Percentiles rank a stretch among this genome's conserved stretches.
phyloP scores from a whole-genome alignment of 1,140 invertebrate genomes.

The Drosophila obscura region DNA sequence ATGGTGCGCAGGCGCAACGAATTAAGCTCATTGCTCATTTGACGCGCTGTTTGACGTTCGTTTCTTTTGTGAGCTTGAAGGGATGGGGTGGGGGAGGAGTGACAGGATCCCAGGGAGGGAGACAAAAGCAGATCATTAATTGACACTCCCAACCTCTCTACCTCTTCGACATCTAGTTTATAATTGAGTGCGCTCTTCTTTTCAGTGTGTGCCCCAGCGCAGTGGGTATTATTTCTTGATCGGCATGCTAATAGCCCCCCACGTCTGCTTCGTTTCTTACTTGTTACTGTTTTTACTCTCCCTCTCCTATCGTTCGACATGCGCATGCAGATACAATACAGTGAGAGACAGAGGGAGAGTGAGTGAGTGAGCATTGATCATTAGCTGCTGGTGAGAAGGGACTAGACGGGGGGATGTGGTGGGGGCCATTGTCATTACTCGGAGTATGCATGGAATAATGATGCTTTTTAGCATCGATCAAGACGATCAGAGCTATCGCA shows the following conservation, averaged over 20 bases:
- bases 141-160: constrained; percentile 54
- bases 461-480: constrained; percentile 71
- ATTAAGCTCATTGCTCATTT: constrained; percentile 81
- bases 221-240: too few species aligned
- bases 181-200: constrained; percentile 29
- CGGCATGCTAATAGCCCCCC: constrained; percentile 13
- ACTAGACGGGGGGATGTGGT: background rate
- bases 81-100: background rate
- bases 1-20: constrained; percentile 63
- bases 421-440: constrained; percentile 57
- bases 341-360: constrained; percentile 6
- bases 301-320: constrained; percentile 47
- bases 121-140: constrained; percentile 55
- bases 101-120: too few species aligned
- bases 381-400: constrained; percentile 18
- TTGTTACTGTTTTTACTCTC: constrained; percentile 23
- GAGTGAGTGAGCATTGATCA: constrained; percentile 29
- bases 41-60: constrained; percentile 70
- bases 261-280: constrained; percentile 1
- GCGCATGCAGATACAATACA: constrained; percentile 30
- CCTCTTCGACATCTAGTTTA: constrained; percentile 48
- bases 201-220: background rate
- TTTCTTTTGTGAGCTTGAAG: constrained; percentile 40
- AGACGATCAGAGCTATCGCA: constrained; percentile 60
- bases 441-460: constrained; percentile 67